Conservation (phyloP, 2,888 invertebrate genomes). For the Pandemis heparana region DNA sequence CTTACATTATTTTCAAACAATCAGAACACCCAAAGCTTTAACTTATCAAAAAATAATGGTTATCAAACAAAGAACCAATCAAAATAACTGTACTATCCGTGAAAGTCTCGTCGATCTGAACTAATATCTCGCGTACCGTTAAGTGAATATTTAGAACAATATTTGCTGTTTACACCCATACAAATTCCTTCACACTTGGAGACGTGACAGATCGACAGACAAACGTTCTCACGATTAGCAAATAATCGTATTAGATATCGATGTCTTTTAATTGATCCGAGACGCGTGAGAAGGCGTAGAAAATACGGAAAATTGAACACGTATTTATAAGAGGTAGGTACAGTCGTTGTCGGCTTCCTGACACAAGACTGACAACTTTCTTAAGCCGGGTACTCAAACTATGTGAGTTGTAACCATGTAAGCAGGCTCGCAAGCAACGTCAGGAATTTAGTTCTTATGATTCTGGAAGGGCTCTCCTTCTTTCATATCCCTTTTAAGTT, state of each 20-base stretch:
- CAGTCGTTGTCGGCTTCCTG: not conserved
- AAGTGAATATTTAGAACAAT: conserved; percentile 42
- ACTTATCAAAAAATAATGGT: conserved; percentile 7
- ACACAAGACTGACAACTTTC: no score
- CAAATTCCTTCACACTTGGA: conserved; percentile 46
- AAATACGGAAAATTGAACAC: not conserved
- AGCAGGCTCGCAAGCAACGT: no score
- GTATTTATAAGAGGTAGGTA: not conserved
- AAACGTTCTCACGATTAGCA: conserved; percentile 45
- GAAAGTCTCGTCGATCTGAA: conserved; percentile 32
- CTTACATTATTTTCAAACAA: no score
- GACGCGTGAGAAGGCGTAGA: conserved; percentile 30
- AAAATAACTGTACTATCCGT: conserved; percentile 22
- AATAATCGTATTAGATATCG: conserved; percentile 38
- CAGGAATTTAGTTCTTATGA: no score
- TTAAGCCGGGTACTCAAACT: no score
- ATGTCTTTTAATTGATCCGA: conserved; percentile 35
- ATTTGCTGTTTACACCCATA: conserved; percentile 44
- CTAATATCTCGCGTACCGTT: conserved; percentile 38
- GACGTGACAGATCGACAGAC: conserved; percentile 44
- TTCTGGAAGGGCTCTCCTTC: no score
- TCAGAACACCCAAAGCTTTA: not conserved
- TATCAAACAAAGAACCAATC: not conserved
- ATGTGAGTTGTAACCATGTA: no score
- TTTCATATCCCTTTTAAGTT: not conserved